Evolutionary conservation across 2,113 vertebrate species (phyloP).

Genomic region (mouse (Mus musculus)): DNA sequence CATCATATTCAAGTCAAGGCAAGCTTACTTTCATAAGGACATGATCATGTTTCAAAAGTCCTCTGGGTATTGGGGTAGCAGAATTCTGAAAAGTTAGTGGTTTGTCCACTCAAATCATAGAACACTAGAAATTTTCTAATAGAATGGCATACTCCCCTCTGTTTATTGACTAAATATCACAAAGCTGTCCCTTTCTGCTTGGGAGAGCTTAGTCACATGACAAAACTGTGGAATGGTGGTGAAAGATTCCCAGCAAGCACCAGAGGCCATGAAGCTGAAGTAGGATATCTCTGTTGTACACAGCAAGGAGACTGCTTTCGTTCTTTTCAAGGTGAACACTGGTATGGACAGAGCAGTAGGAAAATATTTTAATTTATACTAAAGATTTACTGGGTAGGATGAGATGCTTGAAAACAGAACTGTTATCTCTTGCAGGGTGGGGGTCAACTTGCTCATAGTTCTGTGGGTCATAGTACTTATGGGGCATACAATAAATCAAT

Average conservation of each 20-base stretch:
- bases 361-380: conserved; percentile 24
- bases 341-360: not conserved
- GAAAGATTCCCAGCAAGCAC: not conserved
- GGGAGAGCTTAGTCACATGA: not conserved
- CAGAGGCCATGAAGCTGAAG: not conserved
- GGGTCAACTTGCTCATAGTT: not conserved
- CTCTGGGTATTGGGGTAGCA: not conserved
- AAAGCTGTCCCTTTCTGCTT: not conserved
- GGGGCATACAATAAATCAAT: not conserved
- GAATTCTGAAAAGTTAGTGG: not conserved
- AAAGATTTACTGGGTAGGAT: not conserved
- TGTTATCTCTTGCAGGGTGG: not conserved
- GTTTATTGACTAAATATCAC: not conserved
- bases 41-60: not conserved
- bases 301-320: not conserved
- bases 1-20: not conserved
- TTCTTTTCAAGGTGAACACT: conserved; percentile 26
- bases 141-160: not conserved
- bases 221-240: not conserved
- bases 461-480: not conserved
- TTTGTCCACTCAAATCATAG: not conserved
- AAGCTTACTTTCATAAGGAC: not conserved
- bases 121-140: not conserved
- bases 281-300: not conserved
- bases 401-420: not conserved